A percentile compares a stretch with the other conserved stretches of the same genome.
Conservation (phyloP, 2,113 vertebrate species). For the Potamarius usumacintae region DNA sequence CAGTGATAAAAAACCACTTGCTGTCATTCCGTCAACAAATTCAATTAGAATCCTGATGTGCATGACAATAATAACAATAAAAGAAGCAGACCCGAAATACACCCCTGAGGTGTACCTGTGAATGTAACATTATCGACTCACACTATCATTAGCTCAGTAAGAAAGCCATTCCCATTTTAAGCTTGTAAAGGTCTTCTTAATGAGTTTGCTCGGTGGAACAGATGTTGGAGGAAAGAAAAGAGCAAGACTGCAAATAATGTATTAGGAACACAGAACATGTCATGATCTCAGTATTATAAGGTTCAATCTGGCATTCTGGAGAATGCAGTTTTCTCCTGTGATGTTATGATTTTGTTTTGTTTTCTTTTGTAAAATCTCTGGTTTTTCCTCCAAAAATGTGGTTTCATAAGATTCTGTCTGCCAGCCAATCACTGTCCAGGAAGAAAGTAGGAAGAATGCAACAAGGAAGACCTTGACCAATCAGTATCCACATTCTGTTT, state of each 20-base stretch:
- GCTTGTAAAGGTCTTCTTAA: neutral
- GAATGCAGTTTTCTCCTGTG: neutral
- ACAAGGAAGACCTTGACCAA: neutral
- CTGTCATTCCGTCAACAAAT: neutral
- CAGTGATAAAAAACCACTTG: neutral
- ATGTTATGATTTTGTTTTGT: neutral
- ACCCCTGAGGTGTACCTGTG: neutral
- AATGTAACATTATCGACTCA: neutral
- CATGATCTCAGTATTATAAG: neutral
- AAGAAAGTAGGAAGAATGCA: neutral
- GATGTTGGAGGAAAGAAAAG: constrained; percentile 13
- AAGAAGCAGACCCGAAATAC: neutral
- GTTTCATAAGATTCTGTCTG: neutral
- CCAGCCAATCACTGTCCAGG: neutral
- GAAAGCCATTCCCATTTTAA: neutral
- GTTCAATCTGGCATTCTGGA: neutral
- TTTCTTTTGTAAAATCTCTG: neutral
- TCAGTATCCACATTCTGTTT: neutral
- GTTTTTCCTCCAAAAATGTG: no score
- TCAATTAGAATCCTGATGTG: neutral
- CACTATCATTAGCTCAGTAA: neutral
- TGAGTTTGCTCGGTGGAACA: neutral
- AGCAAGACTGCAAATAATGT: neutral
- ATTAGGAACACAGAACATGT: neutral
- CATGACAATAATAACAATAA: neutral